Evolutionary conservation across 1,140 invertebrate genomes (phyloP).

Genomic region (Lerema accius): DNA sequence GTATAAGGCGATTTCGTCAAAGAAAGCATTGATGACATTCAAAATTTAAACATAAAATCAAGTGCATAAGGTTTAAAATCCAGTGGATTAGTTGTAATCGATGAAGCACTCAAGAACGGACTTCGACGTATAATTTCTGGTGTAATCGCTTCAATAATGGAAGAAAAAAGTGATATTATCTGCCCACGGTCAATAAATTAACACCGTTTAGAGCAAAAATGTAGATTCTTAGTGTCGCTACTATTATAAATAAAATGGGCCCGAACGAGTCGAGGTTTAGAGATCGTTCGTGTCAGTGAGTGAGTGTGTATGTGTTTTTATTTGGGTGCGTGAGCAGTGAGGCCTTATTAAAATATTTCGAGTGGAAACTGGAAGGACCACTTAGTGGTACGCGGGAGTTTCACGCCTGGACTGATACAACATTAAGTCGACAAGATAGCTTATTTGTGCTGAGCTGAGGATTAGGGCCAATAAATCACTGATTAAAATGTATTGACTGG

Average conservation of each 20-base stretch:
- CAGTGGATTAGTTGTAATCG: slow-evolving; percentile 26
- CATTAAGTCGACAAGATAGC: slow-evolving; percentile 82
- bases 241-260: slow-evolving; percentile 77
- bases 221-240: slow-evolving; percentile 80
- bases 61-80: slow-evolving; percentile 39
- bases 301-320: slow-evolving; percentile 78
- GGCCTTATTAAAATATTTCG: slow-evolving; percentile 83
- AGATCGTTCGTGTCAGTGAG: slow-evolving; percentile 61
- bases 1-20: slow-evolving; percentile 76
- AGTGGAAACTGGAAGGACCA: slow-evolving; percentile 82
- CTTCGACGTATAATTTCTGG: slow-evolving; percentile 78
- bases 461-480: slow-evolving; percentile 82
- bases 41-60: slow-evolving; percentile 33
- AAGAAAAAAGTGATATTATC: slow-evolving; percentile 82
- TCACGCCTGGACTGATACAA: slow-evolving; percentile 80
- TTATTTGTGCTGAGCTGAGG: slow-evolving; percentile 81
- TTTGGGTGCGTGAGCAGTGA: slow-evolving; percentile 80
- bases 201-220: slow-evolving; percentile 82
- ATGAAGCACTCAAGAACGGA: slow-evolving; percentile 62
- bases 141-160: slow-evolving; percentile 82
- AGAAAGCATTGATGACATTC: slow-evolving; percentile 58
- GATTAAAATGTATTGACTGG: slow-evolving; percentile 82
- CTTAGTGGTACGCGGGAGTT: slow-evolving; percentile 81
- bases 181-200: slow-evolving; percentile 82
- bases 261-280: slow-evolving; percentile 57